Evolutionary conservation across 2,113 vertebrate genomes (phyloP).

Genomic region (Illadopsis cleaveri): DNA sequence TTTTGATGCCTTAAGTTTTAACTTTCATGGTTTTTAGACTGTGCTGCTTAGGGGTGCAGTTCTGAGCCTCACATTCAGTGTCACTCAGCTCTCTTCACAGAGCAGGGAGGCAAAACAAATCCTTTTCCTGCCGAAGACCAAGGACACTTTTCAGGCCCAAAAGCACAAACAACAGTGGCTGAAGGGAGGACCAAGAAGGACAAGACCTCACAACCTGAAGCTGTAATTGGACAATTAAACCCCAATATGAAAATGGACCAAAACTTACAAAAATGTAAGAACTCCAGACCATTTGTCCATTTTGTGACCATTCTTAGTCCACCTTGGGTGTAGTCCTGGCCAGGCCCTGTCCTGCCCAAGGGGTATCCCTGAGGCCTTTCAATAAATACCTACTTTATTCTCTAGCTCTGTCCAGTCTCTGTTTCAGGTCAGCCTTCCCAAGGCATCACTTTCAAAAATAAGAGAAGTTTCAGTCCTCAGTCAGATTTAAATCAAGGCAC

Average conservation of each 20-base stretch:
- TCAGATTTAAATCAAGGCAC: neutral
- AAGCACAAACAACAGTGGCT: no score
- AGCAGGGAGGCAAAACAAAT: neutral
- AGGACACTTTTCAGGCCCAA: no score
- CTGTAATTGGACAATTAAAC: no score
- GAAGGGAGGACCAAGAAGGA: no score
- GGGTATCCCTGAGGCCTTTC: neutral
- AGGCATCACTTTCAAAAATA: neutral
- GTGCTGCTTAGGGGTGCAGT: neutral
- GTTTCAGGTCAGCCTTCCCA: neutral
- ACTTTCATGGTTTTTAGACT: neutral
- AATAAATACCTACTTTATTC: neutral
- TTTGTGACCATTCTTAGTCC: no score
- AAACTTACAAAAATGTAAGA: neutral
- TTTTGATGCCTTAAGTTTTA: neutral
- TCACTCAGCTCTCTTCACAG: neutral
- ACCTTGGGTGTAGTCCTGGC: neutral
- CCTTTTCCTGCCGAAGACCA: neutral
- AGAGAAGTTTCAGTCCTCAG: neutral
- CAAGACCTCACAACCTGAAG: no score
- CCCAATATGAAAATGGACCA: neutral
- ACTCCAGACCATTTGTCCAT: rapidly evolving
- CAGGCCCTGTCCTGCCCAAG: neutral
- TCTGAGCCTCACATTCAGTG: neutral
- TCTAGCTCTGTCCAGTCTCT: neutral